These are phyloP conservation scores for Meliscaeva auricollis DNA, from an alignment of 2,888 invertebrate species.

Conservation along the genomic window DNA sequence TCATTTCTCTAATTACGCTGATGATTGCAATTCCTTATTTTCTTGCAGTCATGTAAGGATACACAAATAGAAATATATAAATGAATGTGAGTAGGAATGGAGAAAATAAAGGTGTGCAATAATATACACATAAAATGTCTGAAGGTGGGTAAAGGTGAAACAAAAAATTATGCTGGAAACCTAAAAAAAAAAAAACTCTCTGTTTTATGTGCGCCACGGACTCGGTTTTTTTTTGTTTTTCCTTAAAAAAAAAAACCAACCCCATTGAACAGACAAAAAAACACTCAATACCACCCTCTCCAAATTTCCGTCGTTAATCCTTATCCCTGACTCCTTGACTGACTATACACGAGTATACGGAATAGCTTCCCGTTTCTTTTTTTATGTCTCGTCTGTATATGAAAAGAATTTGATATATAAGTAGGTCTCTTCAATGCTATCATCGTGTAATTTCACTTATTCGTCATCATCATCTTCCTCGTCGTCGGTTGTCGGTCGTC, in stretches of 20 bases:
- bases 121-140: no score
- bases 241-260: slow-evolving; percentile 11
- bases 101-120: no score
- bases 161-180: no score
- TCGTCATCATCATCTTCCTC: slow-evolving; percentile 58
- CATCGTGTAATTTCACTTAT: slow-evolving; percentile 70
- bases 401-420: slow-evolving; percentile 67
- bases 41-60: slow-evolving; percentile 4
- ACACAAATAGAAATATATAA: not conserved
- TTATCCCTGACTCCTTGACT: slow-evolving; percentile 23
- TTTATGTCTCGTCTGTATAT: slow-evolving; percentile 45
- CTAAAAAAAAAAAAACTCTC: slow-evolving; percentile 37
- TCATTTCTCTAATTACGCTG: slow-evolving; percentile 64
- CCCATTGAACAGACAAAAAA: slow-evolving; percentile 33
- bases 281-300: slow-evolving; percentile 23
- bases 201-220: slow-evolving; percentile 15
- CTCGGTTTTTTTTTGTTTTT: not conserved
- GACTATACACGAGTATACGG: not conserved
- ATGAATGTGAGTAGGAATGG: not conserved
- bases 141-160: no score
- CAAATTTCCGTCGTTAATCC: slow-evolving; percentile 60
- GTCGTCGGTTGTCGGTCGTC: slow-evolving; percentile 3
- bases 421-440: slow-evolving; percentile 65
- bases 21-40: slow-evolving; percentile 49
- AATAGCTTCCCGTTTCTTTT: not conserved